phyloP scores from a whole-genome alignment of 2,113 vertebrate genomes.

The Dolichallabes microphthalmus region DNA sequence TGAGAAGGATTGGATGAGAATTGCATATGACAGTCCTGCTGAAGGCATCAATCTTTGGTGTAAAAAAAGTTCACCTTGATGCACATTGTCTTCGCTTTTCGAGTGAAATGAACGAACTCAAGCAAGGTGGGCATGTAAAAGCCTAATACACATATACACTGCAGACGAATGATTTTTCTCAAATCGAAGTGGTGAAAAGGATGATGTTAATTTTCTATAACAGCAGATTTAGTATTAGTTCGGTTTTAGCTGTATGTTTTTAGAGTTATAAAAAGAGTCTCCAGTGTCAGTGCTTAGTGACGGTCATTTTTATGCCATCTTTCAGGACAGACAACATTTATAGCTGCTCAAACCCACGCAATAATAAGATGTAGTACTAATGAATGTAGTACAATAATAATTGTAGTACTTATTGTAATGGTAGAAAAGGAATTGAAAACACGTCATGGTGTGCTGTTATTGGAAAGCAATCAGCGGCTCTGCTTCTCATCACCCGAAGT shows the following conservation, averaged over 20 bases:
- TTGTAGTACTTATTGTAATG: background rate
- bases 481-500: background rate
- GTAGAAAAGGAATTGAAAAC: background rate
- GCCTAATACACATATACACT: background rate
- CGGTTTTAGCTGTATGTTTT: background rate
- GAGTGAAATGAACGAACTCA: background rate
- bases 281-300: background rate
- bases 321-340: too few species aligned
- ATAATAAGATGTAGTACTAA: background rate
- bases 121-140: background rate
- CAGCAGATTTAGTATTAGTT: background rate
- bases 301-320: background rate
- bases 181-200: background rate
- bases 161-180: background rate
- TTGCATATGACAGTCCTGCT: background rate
- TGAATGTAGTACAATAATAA: background rate
- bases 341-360: too few species aligned
- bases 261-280: background rate
- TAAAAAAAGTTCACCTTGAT: constrained; percentile 3
- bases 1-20: background rate
- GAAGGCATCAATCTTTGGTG: constrained; percentile 21
- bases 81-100: background rate
- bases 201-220: background rate
- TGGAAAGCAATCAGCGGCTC: background rate
- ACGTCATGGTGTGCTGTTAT: background rate